Evolutionary conservation across 92 coral and sea anemone genomes (phyloP), one percentile per base, ranked within the genome.

Genomic region (Zoanthus sansibaricus): DNA sequence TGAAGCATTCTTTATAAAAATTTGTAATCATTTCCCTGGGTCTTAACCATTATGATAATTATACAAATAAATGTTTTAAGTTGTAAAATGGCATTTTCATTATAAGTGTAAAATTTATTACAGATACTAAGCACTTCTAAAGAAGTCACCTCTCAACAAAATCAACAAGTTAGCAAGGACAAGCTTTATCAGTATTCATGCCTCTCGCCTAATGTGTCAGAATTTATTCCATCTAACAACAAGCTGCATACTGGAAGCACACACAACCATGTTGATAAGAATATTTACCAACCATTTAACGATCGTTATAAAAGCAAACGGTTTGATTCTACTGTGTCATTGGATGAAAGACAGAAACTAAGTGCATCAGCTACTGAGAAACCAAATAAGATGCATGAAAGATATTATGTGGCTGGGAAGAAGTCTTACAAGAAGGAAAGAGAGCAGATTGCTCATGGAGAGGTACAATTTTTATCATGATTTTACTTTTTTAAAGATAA

Each of bases 391-490:
- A 18, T 4, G 52, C n/a, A 31, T 55, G 54, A 44, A 18, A 11
- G 47, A 52, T 32, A 16, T 55, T 32, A 16, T 55, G 67, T 14
- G 7, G n/a, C 31, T 3, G 83, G 83, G 56, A 78, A 25, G 44
- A 78, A 78, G 58, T 78, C 83, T 0, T 78, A 78, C 71, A 78
- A 78, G 71, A 78, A 78, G 17, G 83, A 78, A 78, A 78, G 83
- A 58, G 83, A 78, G 62, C 51, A 61, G 4, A 56, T 56, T 78
- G 83, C 83, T 30, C 37, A 48, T 58, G 83, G 71, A 59, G 54
- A 56, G 71, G 83, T 78, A 56, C 30, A 17, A 5, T n/a, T 16
- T 49, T 7, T 11, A 3, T 49, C 4, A 11, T n/a, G n/a, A n/a
- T 49, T 49, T 49, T 49, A 49, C 55, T 37, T 37, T 37, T 37